Base-by-base conservation (phyloP, 2,888 invertebrate genomes). In the Tinea semifulvella region DNA sequence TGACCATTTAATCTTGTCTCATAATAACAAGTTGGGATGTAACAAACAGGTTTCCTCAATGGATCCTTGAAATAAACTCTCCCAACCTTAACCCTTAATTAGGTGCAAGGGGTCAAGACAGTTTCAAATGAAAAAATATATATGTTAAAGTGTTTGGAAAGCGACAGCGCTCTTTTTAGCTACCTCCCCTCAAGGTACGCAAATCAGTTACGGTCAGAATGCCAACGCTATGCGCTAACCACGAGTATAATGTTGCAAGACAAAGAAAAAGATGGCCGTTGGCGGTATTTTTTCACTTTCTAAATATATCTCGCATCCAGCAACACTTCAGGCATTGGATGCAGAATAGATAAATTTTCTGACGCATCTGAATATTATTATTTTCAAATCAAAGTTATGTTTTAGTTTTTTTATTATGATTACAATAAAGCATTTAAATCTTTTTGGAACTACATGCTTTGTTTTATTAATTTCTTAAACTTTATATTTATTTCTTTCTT, bases 261-360 rank as follows among this genome's bases (percentile, higher is more conserved):
- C 46, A 47, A 47, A 52, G 51, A 44, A 47, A 52, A 49, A 53
- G 53, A 49, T 55, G 53, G 50, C 50, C 49, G 11, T 22, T 51
- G 47, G 48, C 43, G 28, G 44, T 50, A 35, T 50, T 54, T 50
- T 55, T 50, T 48, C 46, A 48, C 26, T 42, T 55, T 42, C 19
- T 54, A 35, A 52, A 51, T 47, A 49, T 47, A 42, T 48, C 31
- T 38, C 45, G 36, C 43, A 46, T 50, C 38, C 38, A 38, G 17
- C 16, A 13, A 38, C 38, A 38, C 18, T 38, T 38, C 38, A 38
- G 38, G 18, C 46, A 14, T 46, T 31, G 38, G 39, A 43, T 46
- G 43, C 46, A 46, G 27, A 46, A 27, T 42, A 46, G 43, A 43
- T 35, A 28, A 46, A 46, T 46, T 39, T 35, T 38, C 43, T 43